These are phyloP conservation scores for Pseudorectes ferrugineus DNA, from an alignment of 2,113 vertebrate species.

Conservation along the genomic window DNA sequence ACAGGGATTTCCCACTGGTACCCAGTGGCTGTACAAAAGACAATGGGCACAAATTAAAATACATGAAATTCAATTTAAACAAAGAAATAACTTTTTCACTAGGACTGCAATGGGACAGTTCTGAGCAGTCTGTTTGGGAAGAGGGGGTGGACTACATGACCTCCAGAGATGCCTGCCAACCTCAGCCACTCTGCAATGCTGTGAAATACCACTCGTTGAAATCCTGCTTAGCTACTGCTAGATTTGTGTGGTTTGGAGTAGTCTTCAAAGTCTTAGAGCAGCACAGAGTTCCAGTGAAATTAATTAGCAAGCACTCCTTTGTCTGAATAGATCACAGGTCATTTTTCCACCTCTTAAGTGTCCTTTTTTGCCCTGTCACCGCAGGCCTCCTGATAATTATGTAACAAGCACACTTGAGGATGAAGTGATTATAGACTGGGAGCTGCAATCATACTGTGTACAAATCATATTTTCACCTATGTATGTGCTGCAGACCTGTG, in stretches of 20 bases:
- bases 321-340: background rate
- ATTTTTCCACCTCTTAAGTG: constrained; percentile 11
- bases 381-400: constrained; percentile 40
- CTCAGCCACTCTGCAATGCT: background rate
- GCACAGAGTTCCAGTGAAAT: background rate
- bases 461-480: constrained; percentile 53
- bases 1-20: background rate
- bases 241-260: background rate
- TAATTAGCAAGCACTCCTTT: constrained; percentile 27
- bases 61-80: background rate
- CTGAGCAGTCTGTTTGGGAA: background rate
- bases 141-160: rapidly evolving
- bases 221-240: background rate
- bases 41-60: background rate
- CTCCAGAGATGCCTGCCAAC: background rate
- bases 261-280: background rate
- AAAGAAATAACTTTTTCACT: background rate
- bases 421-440: constrained; percentile 36
- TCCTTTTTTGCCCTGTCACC: constrained; percentile 18
- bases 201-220: background rate
- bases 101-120: background rate
- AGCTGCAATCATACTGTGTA: constrained; percentile 23
- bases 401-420: constrained; percentile 44
- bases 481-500: background rate
- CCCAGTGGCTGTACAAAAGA: background rate